These are phyloP conservation scores for Poecile montanus DNA, from an alignment of 2,797 vertebrate species.

Conservation along the genomic window DNA sequence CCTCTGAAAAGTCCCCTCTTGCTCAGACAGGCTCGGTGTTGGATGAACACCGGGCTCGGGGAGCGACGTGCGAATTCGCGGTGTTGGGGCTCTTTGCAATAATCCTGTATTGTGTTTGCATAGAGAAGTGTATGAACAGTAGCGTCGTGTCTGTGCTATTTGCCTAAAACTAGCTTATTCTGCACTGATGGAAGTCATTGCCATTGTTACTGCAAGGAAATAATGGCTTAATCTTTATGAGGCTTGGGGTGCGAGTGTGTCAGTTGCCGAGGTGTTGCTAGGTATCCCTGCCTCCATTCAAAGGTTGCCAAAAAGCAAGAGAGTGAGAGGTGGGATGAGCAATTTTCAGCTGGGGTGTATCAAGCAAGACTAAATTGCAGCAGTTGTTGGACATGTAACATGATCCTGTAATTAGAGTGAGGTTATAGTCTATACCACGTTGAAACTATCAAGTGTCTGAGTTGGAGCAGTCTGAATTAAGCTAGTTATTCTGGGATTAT, in stretches of 20 bases:
- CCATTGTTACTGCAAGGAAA: not conserved
- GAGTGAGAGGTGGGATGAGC: conserved; percentile 48
- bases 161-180: not conserved
- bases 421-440: conserved; percentile 48
- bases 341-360: conserved; percentile 25
- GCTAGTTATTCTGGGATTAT: conserved; percentile 26
- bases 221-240: not conserved
- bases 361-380: conserved; percentile 65
- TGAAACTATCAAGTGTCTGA: conserved; percentile 66
- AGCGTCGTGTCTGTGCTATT: fast-evolving
- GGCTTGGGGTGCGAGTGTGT: not conserved
- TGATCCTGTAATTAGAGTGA: conserved; percentile 74
- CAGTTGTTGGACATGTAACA: conserved; percentile 71
- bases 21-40: not conserved
- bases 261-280: not conserved
- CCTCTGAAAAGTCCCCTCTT: not conserved
- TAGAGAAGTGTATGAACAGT: not conserved
- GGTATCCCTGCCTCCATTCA: not conserved
- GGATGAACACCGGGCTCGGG: not conserved
- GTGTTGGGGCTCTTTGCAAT: not conserved
- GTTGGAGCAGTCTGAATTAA: conserved; percentile 1
- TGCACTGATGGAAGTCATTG: not conserved
- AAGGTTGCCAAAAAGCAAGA: not conserved
- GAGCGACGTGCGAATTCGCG: fast-evolving
- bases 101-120: not conserved